These are phyloP conservation scores for Camelus bactrianus DNA, from an alignment of 2,113 vertebrate genomes.

Conservation along the genomic window DNA sequence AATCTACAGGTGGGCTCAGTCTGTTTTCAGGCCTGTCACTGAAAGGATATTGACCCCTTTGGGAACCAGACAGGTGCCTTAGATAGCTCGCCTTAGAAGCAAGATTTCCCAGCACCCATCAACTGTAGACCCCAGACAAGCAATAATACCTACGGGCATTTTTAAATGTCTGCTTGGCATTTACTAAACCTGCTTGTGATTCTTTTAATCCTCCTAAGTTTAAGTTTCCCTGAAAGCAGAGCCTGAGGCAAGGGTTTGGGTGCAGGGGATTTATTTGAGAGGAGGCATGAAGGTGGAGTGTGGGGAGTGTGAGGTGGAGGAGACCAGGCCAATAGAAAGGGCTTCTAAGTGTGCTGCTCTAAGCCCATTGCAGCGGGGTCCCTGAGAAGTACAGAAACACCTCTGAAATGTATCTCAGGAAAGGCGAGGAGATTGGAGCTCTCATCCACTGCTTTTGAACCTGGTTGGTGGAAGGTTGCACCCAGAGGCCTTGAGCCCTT, in stretches of 20 bases:
- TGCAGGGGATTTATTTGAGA: neutral
- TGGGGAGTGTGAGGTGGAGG: neutral
- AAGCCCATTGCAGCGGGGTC: neutral
- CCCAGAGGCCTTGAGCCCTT: neutral
- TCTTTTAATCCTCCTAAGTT: neutral
- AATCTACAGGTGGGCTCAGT: neutral
- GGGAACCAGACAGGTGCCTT: neutral
- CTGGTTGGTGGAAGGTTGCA: rapidly evolving
- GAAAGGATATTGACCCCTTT: neutral
- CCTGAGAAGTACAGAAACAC: neutral
- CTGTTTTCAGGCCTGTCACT: neutral
- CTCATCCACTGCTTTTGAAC: neutral
- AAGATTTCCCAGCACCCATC: neutral
- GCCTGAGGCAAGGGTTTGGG: neutral
- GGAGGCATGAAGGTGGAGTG: neutral
- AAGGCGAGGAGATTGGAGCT: neutral
- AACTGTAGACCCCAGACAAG: neutral
- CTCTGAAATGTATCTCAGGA: neutral
- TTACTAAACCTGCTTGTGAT: neutral
- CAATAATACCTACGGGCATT: neutral
- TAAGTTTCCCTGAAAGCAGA: neutral
- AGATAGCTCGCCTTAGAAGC: neutral
- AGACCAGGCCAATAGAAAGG: neutral
- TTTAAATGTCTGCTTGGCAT: neutral
- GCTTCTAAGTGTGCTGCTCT: neutral